A percentile compares a stretch with the other conserved stretches of the same genome.
Evolutionary conservation across 2,113 vertebrate genomes (phyloP).

Genomic region (Clinocottus analis): DNA sequence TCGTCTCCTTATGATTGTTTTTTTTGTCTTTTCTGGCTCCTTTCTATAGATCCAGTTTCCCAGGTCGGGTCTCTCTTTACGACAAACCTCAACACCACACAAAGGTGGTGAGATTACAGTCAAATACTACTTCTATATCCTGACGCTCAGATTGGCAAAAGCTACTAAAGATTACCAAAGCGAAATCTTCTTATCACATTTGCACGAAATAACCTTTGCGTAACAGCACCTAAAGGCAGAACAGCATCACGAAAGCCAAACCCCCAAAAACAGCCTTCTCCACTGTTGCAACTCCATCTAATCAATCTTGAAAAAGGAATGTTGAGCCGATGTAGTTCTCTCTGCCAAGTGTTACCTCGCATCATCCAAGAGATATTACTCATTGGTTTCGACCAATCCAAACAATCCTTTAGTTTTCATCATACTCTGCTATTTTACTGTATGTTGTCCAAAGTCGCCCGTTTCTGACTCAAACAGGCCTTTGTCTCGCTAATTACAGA

Average conservation of each 20-base stretch:
- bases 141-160: not conserved
- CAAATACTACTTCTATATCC: not conserved
- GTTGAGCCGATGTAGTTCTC: slow-evolving; percentile 29
- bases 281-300: slow-evolving; percentile 16
- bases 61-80: slow-evolving; percentile 2
- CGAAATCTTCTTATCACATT: not conserved
- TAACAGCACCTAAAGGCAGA: not conserved
- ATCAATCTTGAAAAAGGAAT: slow-evolving; percentile 45
- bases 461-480: slow-evolving; percentile 66
- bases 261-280: not conserved
- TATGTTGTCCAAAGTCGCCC: slow-evolving; percentile 41
- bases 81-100: not conserved
- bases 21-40: not conserved
- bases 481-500: slow-evolving; percentile 79
- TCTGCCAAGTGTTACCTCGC: slow-evolving; percentile 39
- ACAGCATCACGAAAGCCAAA: not conserved
- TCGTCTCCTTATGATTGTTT: slow-evolving; percentile 6
- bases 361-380: slow-evolving; percentile 46
- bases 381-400: slow-evolving; percentile 45
- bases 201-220: not conserved
- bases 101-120: not conserved
- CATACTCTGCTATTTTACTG: slow-evolving; percentile 48
- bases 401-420: slow-evolving; percentile 49
- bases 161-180: not conserved
- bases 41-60: slow-evolving; percentile 11